Evolutionary conservation across 2,797 vertebrate species (phyloP), one percentile per base, ranked within the genome.

Genomic region (Alosa sapidissima): DNA sequence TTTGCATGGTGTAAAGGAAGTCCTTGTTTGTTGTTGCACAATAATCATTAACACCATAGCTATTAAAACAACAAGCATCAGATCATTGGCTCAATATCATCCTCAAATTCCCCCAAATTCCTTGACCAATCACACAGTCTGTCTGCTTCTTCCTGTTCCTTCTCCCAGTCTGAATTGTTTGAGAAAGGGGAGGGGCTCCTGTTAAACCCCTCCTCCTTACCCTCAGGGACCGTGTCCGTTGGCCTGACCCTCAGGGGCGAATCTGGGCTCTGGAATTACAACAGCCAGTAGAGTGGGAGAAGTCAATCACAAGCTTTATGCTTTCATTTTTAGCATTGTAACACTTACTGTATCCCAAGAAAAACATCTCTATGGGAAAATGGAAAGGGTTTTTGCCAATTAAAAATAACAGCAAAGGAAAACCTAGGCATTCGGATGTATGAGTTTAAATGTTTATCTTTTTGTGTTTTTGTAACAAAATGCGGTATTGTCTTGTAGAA

Each of bases 101-200:
- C 62, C 21, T 68, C 28, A 68, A 24, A 36, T 24, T 75, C 68
- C 68, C 68, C 68, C 68, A 75, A 45, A 41, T 88, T 83, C 85
- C 90, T 90, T 65, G 90, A 90, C 89, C 88, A 93, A 81, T 62
- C 82, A 85, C 90, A 89, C 2, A 93, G 88, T 87, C 87, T 89
- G 83, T 89, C 89, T 55, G 88, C 91, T 86, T 94, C 90, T 19
- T 75, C 68, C 33, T 65, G 7, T 28, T 75, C 33, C 13, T 93
- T 85, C 68, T 95, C 89, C 90, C 83, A 88, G 81, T 93, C 90
- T 87, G 92, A 91, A 75, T 91, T 87, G 83, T 52, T 87, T 85
- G 83, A 33, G 2, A 75, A 36, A 45, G 13, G 14, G 68, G 36
- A 75, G 68, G 33, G 68, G 33, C 36, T 75, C 41, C 28, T 75